Base-by-base conservation (phyloP, 2,888 invertebrate genomes). In the Tipula vernalis region DNA sequence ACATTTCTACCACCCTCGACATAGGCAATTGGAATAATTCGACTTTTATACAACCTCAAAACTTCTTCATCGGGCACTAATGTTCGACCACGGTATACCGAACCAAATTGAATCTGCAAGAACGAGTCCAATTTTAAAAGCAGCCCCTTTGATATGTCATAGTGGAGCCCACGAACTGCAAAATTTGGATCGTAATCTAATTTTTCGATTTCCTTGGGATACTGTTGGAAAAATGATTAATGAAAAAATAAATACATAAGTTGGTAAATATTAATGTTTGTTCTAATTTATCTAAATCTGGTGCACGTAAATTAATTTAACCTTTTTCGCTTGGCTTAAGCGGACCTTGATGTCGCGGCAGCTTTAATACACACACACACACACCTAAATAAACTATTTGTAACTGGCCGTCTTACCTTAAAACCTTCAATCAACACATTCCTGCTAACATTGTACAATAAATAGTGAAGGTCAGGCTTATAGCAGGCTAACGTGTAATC, bases 401-500 rank as follows among this genome's bases (percentile, higher is more conserved):
- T 28, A 28, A 28, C 0, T 2, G 28, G 85, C n/a, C 85, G 18
- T 51, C 89, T 90, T 91, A 98, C 98, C 94, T 97, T 98, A 90
- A 95, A 96, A 90, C 96, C 96, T 90, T 96, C 95, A 88, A 99
- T 94, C 1, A 99, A 93, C 90, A 95, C 95, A 89, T 98, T 96
- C 88, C 96, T 94, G 0, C 98, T 98, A 88, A 98, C 93, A 90
- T 97, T 96, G 91, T 98, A 99, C 18, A 99, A 94, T 85, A 99
- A 93, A 90, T 95, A 95, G 90, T 98, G 97, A 90, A 99, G 93
- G 28, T 96, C 94, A 10, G 96, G 96, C 90, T 97, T 98, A 91
- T 99, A 99, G 89, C 97, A 97, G 0, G 99, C 99, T 89, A 99
- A 91, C 0, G 99, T 99, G 91, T 99, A 99, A 91, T 99, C 99